Percentiles rank a stretch among this genome's conserved stretches.
Evolutionary conservation across 23 tunicate species (phyloP).

Genomic region (Botrylloides violaceus): DNA sequence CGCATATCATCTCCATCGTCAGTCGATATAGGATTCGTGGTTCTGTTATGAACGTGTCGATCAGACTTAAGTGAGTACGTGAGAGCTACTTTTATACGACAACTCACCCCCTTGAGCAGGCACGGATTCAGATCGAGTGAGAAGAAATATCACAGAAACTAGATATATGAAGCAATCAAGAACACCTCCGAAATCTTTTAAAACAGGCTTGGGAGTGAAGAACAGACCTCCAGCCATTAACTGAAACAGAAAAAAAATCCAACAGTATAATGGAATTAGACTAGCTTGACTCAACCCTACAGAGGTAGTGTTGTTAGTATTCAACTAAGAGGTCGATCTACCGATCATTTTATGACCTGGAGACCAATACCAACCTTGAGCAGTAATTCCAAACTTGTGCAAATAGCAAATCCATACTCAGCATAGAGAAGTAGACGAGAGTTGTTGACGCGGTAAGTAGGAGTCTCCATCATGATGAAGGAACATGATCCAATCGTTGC

Average conservation of each 20-base stretch:
- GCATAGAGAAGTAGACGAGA: slow-evolving; percentile 37
- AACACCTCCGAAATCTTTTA: slow-evolving; percentile 89
- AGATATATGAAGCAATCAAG: slow-evolving; percentile 57
- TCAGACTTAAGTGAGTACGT: too few relatives aligned
- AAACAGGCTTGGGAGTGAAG: slow-evolving; percentile 92
- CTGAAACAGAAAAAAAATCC: slow-evolving; percentile 17
- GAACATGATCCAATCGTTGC: slow-evolving; percentile 73
- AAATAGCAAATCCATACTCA: slow-evolving; percentile 73
- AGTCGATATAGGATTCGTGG: too few relatives aligned
- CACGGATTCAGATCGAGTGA: slow-evolving; percentile 26
- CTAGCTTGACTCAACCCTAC: too few relatives aligned
- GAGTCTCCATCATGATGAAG: slow-evolving; percentile 85
- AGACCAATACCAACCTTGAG: slow-evolving; percentile 44
- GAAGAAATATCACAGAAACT: slow-evolving; percentile 48
- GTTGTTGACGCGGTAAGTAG: slow-evolving; percentile 48
- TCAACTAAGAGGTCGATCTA: too few relatives aligned
- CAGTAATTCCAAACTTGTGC: slow-evolving; percentile 75
- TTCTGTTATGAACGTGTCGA: too few relatives aligned
- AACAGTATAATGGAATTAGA: neutral
- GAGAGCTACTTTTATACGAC: too few relatives aligned
- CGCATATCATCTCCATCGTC: too few relatives aligned
- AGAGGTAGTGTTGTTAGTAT: too few relatives aligned
- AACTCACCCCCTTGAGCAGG: slow-evolving; percentile 23
- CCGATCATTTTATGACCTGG: too few relatives aligned
- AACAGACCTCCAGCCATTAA: slow-evolving; percentile 80